Evolutionary conservation across 1,140 invertebrate genomes (phyloP), one percentile per base, ranked within the genome.

Genomic region (Batillaria attramentaria): DNA sequence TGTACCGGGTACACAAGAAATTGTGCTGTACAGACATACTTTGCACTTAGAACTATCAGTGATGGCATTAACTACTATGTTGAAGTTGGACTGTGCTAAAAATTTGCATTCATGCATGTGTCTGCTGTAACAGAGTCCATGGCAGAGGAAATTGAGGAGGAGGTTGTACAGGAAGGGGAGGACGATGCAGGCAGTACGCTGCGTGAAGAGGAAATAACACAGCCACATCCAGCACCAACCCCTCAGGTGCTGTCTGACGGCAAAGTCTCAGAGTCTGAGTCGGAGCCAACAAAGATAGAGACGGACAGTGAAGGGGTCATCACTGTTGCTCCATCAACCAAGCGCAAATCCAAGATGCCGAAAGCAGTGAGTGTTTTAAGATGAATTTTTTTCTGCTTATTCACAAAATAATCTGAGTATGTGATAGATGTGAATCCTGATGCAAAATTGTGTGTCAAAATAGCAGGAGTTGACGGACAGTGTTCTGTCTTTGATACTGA

Each of bases 231-330:
- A 43, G 33, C 65, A 70, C 69, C 79, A 39, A 75, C 82, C 78
- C 42, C 76, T 72, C 4, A 79, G 60, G 0, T 35, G 28, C 13
- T 24, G 28, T 79, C 76, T 60, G 60, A 81, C 18, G 54, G 46
- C 18, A 77, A 72, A 43, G 41, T 65, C 33, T 78, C 80, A 28
- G 84, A 83, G 60, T 84, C 85, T 50, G 84, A 85, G 57, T 87
- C 85, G 16, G 87, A 90, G 50, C 84, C 83, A 75, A 57, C 81
- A 5, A 74, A 78, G n/a, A 82, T 86, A 16, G 87, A 88, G 66
- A 87, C 89, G 10, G 89, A 90, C 69, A 89, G 87, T 79, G 89
- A 90, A 72, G 89, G 88, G 1, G 85, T 90, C 16, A 85, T 87
- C 65, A 75, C 85, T 31, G 78, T 79, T 6, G 60, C 70, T n/a